Base-by-base conservation (phyloP, 2,797 vertebrate species). In the Amblyraja radiata region DNA sequence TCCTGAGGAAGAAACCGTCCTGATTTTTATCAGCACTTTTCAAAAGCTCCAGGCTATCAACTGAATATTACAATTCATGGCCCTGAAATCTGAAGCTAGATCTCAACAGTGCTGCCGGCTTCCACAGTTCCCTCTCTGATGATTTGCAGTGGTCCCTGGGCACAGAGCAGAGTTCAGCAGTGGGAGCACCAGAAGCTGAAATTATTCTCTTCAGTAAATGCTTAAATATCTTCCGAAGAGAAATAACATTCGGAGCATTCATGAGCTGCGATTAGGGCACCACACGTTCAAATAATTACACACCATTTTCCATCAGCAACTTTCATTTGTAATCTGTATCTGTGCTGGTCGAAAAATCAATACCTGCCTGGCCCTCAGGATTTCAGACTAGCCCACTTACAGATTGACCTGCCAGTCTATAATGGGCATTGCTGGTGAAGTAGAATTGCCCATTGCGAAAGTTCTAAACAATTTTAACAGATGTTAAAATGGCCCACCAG, bases 141-240 rank as follows among this genome's bases (percentile, higher is more conserved):
- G 86, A 90, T 36, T 90, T 65, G 54, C 16, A 90, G 65, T 28
- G 39, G 68, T 63, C 84, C 63, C 14, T 36, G 68, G 86, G 86
- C 86, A 18, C 1, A 21, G 7, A 90, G 63, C 32, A 68, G 63
- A 68, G 86, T 36, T 90, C n/a, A 88, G 8, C 63, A 65, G 84
- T 16, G 36, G 86, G 21, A 68, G 61, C 65, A 32, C 16, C 36
- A n/a, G 58, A 65, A 21, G 7, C n/a, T 90, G 86, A 90, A 90
- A 68, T 68, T 90, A 63, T 65, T 71, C 16, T 65, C 8, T 90
- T 90, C 86, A 90, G 16, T 68, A 90, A 90, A 86, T 13, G 54
- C 83, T 86, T n/a, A 63, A 63, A 71, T 71, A 68, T 32, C 18
- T 65, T 68, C 23, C 61, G 32, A 54, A 25, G 28, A 58, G 28